Percentiles rank a stretch among this genome's conserved stretches.
Conservation (phyloP, 64 coral and sea anemone genomes). For the Catalaphyllia jardinei region DNA sequence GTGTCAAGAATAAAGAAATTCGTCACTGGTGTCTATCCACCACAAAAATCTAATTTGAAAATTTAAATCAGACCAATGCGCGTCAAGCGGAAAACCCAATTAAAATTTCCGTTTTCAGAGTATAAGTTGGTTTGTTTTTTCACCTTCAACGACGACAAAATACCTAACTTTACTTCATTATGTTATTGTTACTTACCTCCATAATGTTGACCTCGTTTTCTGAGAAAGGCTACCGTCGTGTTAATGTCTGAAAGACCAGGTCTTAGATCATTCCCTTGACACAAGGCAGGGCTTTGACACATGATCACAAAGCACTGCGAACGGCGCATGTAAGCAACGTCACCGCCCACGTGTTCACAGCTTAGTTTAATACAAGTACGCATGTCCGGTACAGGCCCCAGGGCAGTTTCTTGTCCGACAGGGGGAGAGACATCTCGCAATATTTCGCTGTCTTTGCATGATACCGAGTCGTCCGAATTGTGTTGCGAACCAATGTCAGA, state of each 20-base stretch:
- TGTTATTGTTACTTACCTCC: neutral
- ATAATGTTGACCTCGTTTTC: neutral
- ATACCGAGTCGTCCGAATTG: neutral
- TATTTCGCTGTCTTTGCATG: neutral
- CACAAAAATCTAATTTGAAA: too few species aligned
- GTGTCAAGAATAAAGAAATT: too few species aligned
- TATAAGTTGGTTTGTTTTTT: too few species aligned
- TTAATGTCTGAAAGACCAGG: neutral
- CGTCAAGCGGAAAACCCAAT: too few species aligned
- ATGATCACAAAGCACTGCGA: constrained; percentile 66
- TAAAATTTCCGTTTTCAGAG: too few species aligned
- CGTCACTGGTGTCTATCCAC: too few species aligned
- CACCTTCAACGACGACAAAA: too few species aligned
- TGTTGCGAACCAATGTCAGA: too few species aligned
- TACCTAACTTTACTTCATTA: too few species aligned
- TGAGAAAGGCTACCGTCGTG: constrained; percentile 2
- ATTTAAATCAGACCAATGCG: too few species aligned
- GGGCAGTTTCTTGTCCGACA: neutral
- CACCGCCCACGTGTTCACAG: constrained; percentile 49
- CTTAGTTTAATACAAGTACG: constrained; percentile 37
- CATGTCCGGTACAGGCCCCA: constrained; percentile 25
- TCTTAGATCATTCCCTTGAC: neutral
- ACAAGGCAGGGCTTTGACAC: constrained; percentile 17
- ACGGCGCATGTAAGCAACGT: constrained; percentile 63
- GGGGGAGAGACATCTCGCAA: neutral